Base-by-base conservation (phyloP, 2,888 invertebrate genomes). In the Eustalomyia histrio region DNA sequence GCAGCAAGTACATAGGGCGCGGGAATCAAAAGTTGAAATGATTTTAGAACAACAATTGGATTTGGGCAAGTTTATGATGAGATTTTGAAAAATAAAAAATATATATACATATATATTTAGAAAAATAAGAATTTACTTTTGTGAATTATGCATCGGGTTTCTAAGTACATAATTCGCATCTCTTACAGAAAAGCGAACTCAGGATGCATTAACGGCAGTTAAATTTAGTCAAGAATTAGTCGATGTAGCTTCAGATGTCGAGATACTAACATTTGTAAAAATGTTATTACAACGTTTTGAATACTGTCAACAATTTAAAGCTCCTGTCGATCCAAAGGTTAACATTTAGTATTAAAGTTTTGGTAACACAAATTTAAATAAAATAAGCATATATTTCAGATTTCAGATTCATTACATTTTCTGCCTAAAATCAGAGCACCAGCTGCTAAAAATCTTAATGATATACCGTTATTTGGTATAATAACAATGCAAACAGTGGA, bases 221-320 rank as follows among this genome's bases (percentile, higher is more conserved):
- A 89, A 91, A 39, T 95, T 95, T 84, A 92, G 94, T 75, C 94
- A 94, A 75, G 94, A 94, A 89, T 91, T 94, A 4, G 90, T 94
- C 17, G 90, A 92, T 0, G 92, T 93, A 85, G 95, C 94, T 0
- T 93, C 93, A 0, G 94, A 95, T 84, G 93, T 94, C 17, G 95
- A 96, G 90, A 92, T 95, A 35, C 91, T 96, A 0, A 93, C 93
- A 16, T 93, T 95, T 72, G 92, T 94, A 71, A 92, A 92, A 18
- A 92, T 94, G 0, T 92, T 95, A 4, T 89, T 95, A 4, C 93
- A 92, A 8, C 93, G 95, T 60, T 91, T 95, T 82, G 94, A 94
- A 85, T 91, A 91, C 80, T 94, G 91, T 87, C 91, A 92, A 17
- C 93, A 93, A 85, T 91, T 92, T 39, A 92, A 91, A 83, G 88